These are phyloP conservation scores for Calliopum simillimum DNA, from an alignment of 2,888 invertebrate genomes.

Conservation along the genomic window DNA sequence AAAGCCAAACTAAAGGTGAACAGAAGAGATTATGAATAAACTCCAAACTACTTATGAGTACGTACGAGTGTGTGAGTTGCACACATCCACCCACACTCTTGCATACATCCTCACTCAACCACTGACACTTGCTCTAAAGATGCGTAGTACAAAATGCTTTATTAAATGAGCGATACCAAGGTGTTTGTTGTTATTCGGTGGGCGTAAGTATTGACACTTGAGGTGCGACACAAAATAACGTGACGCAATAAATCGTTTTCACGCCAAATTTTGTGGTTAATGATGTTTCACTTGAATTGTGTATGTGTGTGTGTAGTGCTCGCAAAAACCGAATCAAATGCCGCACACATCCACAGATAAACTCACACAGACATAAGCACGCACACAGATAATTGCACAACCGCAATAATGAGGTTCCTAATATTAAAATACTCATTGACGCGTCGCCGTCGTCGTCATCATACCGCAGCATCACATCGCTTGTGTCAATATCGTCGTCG, in stretches of 20 bases:
- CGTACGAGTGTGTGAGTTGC: neutral
- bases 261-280: conserved; percentile 36
- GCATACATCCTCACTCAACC: neutral
- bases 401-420: conserved; percentile 22
- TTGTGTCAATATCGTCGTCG: too few species aligned
- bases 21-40: too few species aligned
- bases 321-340: neutral
- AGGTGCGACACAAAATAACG: conserved; percentile 3
- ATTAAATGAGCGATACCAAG: too few species aligned
- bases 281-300: conserved; percentile 15
- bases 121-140: too few species aligned
- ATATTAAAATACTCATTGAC: conserved; percentile 26
- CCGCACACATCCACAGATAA: neutral
- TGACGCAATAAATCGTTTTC: conserved; percentile 34
- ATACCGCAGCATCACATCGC: too few species aligned
- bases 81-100: neutral
- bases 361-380: neutral
- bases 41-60: neutral
- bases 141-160: too few species aligned
- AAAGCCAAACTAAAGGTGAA: conserved; percentile 2
- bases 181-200: neutral
- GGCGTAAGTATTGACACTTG: conserved; percentile 32
- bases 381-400: conserved; percentile 10
- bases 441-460: too few species aligned
- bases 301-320: too few species aligned